Conservation (phyloP, 1,140 invertebrate species). For the Ceratina australensis region DNA sequence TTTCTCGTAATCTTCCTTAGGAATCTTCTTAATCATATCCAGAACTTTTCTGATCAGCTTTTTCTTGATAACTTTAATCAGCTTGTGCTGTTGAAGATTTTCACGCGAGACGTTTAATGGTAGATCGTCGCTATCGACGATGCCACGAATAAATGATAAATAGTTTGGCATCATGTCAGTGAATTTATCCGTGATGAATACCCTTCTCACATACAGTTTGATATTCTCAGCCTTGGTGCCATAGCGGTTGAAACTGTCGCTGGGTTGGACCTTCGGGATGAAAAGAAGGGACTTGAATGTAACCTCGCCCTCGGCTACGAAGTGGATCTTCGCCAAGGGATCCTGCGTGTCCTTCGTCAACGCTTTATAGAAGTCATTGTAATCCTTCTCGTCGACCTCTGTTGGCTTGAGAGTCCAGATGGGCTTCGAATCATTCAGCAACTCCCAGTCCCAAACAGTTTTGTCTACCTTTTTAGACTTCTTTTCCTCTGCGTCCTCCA, state of each 20-base stretch:
- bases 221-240: slow-evolving; percentile 97
- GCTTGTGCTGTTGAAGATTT: slow-evolving; percentile 98
- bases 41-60: slow-evolving; percentile 98
- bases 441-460: slow-evolving; percentile 99
- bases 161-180: slow-evolving; percentile 99
- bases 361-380: slow-evolving; percentile 96
- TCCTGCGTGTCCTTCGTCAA: slow-evolving; percentile 94
- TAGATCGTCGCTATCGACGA: slow-evolving; percentile 99
- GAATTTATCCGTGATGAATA: slow-evolving; percentile 99
- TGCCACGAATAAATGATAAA: slow-evolving; percentile 95
- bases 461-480: slow-evolving; percentile 94
- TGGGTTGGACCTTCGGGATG: slow-evolving; percentile 92
- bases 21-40: slow-evolving; percentile 99
- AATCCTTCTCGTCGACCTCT: slow-evolving; percentile 93
- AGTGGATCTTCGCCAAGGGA: slow-evolving; percentile 95
- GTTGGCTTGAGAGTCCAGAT: slow-evolving; percentile 97
- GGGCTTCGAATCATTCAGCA: slow-evolving; percentile 97
- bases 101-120: slow-evolving; percentile 99
- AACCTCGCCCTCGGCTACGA: slow-evolving; percentile 98
- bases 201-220: slow-evolving; percentile 96
- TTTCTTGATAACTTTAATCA: slow-evolving; percentile 99
- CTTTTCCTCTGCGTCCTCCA: slow-evolving; percentile 81
- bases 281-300: slow-evolving; percentile 98
- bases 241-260: slow-evolving; percentile 97
- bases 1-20: slow-evolving; percentile 92